Evolutionary conservation across 37 sponge, comb jelly and placozoan genomes (phyloP).

Genomic region (Diacarnus erythraeanus): DNA sequence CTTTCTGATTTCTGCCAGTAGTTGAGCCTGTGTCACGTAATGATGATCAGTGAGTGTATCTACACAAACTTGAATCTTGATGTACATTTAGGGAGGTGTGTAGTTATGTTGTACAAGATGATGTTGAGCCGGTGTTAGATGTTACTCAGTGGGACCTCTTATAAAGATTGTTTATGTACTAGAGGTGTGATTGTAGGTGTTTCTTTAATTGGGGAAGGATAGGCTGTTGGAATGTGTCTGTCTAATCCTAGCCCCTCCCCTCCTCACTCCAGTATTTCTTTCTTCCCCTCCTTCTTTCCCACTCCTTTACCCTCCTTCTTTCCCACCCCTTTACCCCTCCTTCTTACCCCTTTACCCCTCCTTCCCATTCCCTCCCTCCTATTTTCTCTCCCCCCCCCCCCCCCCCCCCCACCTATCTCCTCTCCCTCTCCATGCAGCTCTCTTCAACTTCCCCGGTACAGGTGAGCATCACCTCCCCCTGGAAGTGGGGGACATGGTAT

Average conservation of each 20-base stretch:
- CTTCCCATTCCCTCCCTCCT: neutral
- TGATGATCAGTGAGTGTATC: constrained; percentile 9
- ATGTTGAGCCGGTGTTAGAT: too few species aligned
- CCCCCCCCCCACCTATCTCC: neutral
- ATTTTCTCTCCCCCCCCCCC: neutral
- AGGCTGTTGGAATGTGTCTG: too few species aligned
- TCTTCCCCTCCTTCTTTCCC: neutral
- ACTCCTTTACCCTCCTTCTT: neutral
- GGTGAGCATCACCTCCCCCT: constrained; percentile 41
- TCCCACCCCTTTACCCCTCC: neutral
- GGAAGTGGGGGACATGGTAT: constrained; percentile 71
- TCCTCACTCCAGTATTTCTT: neutral
- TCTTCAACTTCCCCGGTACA: constrained; percentile 46
- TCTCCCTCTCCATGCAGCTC: constrained; percentile 9
- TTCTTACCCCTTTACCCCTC: neutral
- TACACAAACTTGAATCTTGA: constrained; percentile 17
- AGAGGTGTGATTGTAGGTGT: too few species aligned
- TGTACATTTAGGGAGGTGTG: too few species aligned
- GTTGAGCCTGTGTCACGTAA: constrained; percentile 23
- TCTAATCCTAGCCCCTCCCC: too few species aligned
- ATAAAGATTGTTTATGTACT: too few species aligned
- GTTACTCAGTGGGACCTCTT: too few species aligned
- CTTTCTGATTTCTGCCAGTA: constrained; percentile 1
- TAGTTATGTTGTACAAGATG: too few species aligned
- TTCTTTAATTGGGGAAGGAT: too few species aligned